Percentiles rank a stretch among this genome's conserved stretches.
These are phyloP conservation scores for Tyto alba DNA, from an alignment of 2,113 vertebrate species.

Conservation along the genomic window DNA sequence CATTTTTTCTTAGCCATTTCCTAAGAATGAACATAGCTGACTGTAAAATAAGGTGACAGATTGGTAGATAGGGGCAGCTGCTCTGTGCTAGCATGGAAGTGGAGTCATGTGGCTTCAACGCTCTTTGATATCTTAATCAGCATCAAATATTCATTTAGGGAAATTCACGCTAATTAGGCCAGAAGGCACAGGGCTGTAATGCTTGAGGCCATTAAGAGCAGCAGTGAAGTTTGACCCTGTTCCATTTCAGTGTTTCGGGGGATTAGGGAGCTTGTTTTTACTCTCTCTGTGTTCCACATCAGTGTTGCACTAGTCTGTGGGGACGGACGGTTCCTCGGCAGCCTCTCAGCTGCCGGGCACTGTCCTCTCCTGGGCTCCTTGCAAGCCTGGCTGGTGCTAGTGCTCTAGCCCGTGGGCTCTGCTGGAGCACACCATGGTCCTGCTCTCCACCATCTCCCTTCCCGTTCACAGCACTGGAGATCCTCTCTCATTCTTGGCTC, in stretches of 20 bases:
- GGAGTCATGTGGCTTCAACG: background rate
- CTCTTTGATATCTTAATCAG: conserved; percentile 49
- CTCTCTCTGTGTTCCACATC: background rate
- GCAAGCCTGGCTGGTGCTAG: background rate
- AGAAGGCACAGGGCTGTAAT: background rate
- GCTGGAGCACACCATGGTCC: background rate
- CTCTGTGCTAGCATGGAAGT: background rate
- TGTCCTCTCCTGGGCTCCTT: background rate
- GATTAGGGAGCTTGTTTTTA: background rate
- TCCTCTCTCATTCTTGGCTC: background rate
- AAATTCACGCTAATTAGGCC: background rate
- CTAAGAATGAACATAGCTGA: background rate
- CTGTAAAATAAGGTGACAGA: conserved; percentile 31
- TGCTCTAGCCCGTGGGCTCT: background rate
- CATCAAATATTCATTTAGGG: conserved; percentile 18
- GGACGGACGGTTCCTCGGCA: accelerated
- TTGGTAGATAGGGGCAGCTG: conserved; percentile 25
- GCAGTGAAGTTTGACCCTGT: background rate
- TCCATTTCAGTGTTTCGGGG: background rate
- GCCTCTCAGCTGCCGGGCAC: background rate
- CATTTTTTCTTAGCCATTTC: background rate
- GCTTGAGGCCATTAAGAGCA: background rate
- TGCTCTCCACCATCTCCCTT: background rate
- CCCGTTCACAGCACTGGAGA: accelerated
- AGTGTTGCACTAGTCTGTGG: background rate